Base-by-base conservation (phyloP, 1,140 invertebrate species). In the Rhynchophorus ferrugineus region DNA sequence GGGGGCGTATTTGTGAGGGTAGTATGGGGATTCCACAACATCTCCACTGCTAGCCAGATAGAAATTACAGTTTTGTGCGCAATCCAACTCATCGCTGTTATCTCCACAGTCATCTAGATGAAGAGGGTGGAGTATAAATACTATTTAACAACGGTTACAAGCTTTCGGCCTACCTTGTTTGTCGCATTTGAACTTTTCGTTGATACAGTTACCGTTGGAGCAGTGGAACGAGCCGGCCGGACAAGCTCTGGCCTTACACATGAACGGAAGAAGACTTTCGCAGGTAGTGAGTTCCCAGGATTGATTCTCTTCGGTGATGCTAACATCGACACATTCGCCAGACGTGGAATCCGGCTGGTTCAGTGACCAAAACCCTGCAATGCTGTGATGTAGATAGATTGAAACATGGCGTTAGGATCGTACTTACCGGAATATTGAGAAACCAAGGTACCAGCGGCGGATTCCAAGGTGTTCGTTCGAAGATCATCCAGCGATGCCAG, bases 1-100 rank as follows among this genome's bases (percentile, higher is more conserved):
- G 2, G 91, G 78, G 45, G 81, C 79, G 69, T 98, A 97, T 64
- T 91, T 91, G 60, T 91, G 87, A 1, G 94, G 93, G 71, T 94
- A 96, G 67, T 91, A 93, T 0, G 91, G 89, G 58, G 91, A 93
- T 69, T 94, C 89, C 16, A 98, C 88, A 3, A 92, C 88, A 70
- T 95, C 94, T n/a, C 89, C 90, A 61, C 89, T 91, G 57, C 89
- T 91, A 9, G 87, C 90, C 79, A 94, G 88, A 63, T 95, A 92
- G 67, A 81, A 94, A 66, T 94, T 87, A 69, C 92, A 96, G 54
- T 88, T 83, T 13, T 77, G 74, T 36, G 89, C 79, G 65, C 92
- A 95, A 66, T 94, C 89, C 54, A 93, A 76, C 77, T 95, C 92
- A 70, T 95, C 91, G 5, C 88, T 91, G 55, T 77, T 83, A 71